phyloP scores from a whole-genome alignment of 2,113 vertebrate genomes.

The Leiothrix lutea region DNA sequence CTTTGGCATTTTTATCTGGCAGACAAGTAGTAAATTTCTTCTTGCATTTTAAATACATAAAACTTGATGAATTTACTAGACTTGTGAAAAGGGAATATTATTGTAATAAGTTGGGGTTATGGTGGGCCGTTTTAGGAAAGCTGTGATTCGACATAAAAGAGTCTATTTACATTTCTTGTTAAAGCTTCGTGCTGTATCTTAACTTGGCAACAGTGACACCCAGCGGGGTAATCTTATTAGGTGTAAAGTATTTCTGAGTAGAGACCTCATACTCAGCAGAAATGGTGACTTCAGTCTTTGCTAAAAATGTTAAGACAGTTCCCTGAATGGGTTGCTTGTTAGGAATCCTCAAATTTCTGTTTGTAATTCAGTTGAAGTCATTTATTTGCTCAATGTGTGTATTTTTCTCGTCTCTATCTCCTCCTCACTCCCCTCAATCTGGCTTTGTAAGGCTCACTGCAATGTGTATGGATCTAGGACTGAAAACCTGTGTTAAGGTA shows the following conservation, averaged over 20 bases:
- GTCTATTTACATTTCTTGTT: background rate
- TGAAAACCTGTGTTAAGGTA: background rate
- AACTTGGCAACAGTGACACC: conserved; percentile 33
- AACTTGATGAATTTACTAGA: background rate
- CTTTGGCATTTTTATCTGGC: background rate
- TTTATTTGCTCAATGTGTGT: background rate
- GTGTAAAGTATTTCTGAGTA: background rate
- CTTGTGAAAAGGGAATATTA: background rate
- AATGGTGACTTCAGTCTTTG: background rate
- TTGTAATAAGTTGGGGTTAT: background rate
- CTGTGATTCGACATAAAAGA: background rate
- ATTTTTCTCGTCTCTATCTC: background rate
- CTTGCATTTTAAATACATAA: background rate
- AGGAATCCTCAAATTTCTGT: background rate
- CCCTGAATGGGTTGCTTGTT: background rate
- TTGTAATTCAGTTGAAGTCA: background rate
- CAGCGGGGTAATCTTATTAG: background rate
- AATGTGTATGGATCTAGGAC: background rate
- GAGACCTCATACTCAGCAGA: background rate
- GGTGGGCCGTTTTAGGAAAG: background rate
- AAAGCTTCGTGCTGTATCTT: background rate
- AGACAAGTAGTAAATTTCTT: background rate
- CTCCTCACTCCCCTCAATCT: background rate
- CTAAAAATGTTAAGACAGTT: background rate
- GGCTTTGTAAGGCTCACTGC: fast-evolving